Conservation (phyloP, 30 jellyfish, hydroid and myxozoan species). For the Nemopilema nomurai region DNA sequence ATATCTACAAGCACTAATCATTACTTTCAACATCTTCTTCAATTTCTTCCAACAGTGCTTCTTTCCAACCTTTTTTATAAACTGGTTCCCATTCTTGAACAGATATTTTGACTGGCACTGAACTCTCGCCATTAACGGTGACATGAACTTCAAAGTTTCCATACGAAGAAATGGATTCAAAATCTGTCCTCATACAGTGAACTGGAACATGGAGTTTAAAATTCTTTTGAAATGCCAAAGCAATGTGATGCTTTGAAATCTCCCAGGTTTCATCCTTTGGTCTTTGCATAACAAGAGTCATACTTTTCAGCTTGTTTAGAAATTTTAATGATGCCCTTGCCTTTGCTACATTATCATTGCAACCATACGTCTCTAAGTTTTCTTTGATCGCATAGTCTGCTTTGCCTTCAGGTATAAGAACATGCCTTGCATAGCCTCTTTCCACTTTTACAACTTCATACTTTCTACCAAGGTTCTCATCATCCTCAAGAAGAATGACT, state of each 20-base stretch:
- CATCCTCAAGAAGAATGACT: slow-evolving; percentile 70
- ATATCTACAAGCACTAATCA: background rate
- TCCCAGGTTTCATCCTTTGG: slow-evolving; percentile 69
- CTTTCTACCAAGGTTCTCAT: slow-evolving; percentile 61
- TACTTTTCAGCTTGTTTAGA: slow-evolving; percentile 33
- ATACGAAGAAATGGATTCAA: slow-evolving; percentile 42
- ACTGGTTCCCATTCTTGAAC: slow-evolving; percentile 69
- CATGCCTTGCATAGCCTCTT: slow-evolving; percentile 74
- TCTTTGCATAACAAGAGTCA: slow-evolving; percentile 31
- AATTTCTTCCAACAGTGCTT: slow-evolving; percentile 14
- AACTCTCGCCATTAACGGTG: slow-evolving; percentile 49
- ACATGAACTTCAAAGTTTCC: slow-evolving; percentile 55
- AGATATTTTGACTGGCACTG: slow-evolving; percentile 46
- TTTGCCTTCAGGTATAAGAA: slow-evolving; percentile 54
- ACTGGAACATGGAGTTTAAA: slow-evolving; percentile 65
- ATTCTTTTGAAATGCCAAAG: slow-evolving; percentile 18
- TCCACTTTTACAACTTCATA: slow-evolving; percentile 72
- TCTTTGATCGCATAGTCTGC: slow-evolving; percentile 74
- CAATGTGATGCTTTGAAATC: slow-evolving; percentile 61
- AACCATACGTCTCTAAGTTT: slow-evolving; percentile 41
- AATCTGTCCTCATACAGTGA: slow-evolving; percentile 63
- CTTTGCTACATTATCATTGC: slow-evolving; percentile 3
- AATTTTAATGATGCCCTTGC: slow-evolving; percentile 61
- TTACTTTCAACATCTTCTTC: background rate
- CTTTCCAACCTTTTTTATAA: slow-evolving; percentile 61